Evolutionary conservation across 2,888 invertebrate species (phyloP), one percentile per base, ranked within the genome.

Genomic region (Odontothrips loti): DNA sequence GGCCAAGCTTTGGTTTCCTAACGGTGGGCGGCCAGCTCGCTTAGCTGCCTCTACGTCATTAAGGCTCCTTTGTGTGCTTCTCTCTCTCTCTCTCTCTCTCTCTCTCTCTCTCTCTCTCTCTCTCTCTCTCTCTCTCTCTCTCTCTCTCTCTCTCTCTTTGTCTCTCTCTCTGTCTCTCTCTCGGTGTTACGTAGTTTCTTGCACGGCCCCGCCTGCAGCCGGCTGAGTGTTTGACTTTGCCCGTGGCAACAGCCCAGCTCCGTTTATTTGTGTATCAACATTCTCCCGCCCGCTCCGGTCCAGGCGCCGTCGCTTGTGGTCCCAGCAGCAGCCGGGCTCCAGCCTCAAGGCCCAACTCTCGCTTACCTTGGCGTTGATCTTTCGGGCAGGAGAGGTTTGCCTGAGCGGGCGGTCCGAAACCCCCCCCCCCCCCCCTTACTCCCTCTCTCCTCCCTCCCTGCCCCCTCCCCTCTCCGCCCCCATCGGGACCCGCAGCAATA

Each of bases 191-290:
- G 68, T 51, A 10, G 51, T 51, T 20, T 1, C 51, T n/a, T 68
- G 23, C 8, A 11, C 68, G 27, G 23, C 23, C 4, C 11, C 20
- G n/a, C 23, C 68, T 23, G 68, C 23, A 8, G 23, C n/a, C 23
- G 23, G 23, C 17, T 17, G 20, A 11, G 58, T 58, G 23, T 68
- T 68, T 68, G 68, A 68, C 68, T 68, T 68, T 43, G 34, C 34
- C 34, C 34, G 34, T 6, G 34, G 34, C 34, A 43, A 43, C 34
- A 43, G 23, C 23, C 23, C 6, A 4, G 68, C n/a, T n/a, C 68
- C 23, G 68, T 68, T 23, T 68, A 68, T 68, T 68, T 68, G 68
- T 68, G 68, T 68, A 68, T 68, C 68, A 68, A n/a, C 68, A 68
- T 23, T 23, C 48, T 48, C 68, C 68, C n/a, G 6, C 11, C 68